phyloP scores from a whole-genome alignment of 2,797 vertebrate species.

The Leptatherina wallacei region DNA sequence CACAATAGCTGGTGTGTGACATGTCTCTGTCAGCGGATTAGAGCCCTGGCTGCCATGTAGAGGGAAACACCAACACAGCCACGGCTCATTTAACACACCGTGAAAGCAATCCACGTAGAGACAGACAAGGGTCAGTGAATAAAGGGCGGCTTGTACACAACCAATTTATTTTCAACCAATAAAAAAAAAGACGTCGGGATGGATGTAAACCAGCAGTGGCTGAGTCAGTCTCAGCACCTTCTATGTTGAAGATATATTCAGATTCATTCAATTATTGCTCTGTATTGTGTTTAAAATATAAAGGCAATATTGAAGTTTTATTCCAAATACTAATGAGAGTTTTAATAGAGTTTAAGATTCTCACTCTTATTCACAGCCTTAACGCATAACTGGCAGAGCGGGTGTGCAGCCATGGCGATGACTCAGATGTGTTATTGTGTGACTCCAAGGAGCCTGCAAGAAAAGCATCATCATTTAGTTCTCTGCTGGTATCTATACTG shows the following conservation, averaged over 20 bases:
- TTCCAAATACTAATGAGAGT: not conserved
- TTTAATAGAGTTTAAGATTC: slow-evolving; percentile 33
- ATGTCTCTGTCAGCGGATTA: slow-evolving; percentile 68
- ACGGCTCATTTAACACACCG: slow-evolving; percentile 80
- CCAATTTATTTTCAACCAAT: slow-evolving; percentile 76
- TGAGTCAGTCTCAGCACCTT: slow-evolving; percentile 31
- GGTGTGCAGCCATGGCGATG: slow-evolving; percentile 47
- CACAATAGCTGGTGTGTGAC: slow-evolving; percentile 71
- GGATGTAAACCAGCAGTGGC: slow-evolving; percentile 40
- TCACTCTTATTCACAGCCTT: slow-evolving; percentile 52
- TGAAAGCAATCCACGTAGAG: slow-evolving; percentile 73
- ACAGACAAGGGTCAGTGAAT: slow-evolving; percentile 76
- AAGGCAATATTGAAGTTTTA: not conserved
- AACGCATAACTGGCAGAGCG: slow-evolving; percentile 37
- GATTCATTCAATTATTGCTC: not conserved
- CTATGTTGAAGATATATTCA: slow-evolving; percentile 15
- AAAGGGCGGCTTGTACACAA: slow-evolving; percentile 66
- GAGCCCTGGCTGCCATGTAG: slow-evolving; percentile 33
- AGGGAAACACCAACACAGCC: slow-evolving; percentile 75
- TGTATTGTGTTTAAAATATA: not conserved
- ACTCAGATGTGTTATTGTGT: slow-evolving; percentile 52
- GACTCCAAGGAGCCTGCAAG: slow-evolving; percentile 32
- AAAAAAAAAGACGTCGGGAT: slow-evolving; percentile 65
- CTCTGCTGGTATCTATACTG: not conserved
- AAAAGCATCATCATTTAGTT: slow-evolving; percentile 13